phyloP scores from a whole-genome alignment of 2,113 vertebrate species.

The Vulpes lagopus region DNA sequence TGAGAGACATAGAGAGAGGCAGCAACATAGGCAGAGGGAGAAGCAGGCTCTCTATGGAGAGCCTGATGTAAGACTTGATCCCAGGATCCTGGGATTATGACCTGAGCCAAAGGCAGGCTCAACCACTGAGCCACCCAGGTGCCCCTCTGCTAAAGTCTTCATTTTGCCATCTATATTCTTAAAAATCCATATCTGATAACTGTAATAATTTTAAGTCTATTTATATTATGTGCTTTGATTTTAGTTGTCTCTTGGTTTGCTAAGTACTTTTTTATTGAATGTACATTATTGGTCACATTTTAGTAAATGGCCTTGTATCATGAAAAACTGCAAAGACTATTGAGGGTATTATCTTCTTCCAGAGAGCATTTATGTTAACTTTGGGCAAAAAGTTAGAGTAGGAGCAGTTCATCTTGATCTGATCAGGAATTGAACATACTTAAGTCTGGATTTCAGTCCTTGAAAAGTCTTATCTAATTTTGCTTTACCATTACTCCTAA shows the following conservation, averaged over 20 bases:
- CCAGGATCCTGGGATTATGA: no score
- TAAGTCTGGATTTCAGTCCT: not conserved
- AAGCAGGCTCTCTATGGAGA: no score
- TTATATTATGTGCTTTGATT: not conserved
- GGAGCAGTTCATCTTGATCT: not conserved
- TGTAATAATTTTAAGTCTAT: not conserved
- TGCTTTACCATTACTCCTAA: not conserved
- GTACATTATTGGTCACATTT: not conserved
- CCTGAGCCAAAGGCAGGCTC: no score
- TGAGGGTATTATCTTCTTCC: not conserved
- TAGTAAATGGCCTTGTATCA: not conserved
- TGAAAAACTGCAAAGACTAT: not conserved
- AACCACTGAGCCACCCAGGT: no score
- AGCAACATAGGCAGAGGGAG: no score
- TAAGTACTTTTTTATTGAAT: slow-evolving; percentile 7
- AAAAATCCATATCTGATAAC: not conserved
- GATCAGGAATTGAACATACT: not conserved
- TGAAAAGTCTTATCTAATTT: not conserved
- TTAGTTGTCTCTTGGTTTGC: not conserved
- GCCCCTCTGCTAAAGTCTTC: not conserved
- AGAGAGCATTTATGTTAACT: not conserved
- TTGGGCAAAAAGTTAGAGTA: not conserved
- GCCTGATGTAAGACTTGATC: no score
- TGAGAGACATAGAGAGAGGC: no score
- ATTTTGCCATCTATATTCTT: not conserved